phyloP scores from a whole-genome alignment of 2,797 vertebrate species.

The Babyrousa celebensis region DNA sequence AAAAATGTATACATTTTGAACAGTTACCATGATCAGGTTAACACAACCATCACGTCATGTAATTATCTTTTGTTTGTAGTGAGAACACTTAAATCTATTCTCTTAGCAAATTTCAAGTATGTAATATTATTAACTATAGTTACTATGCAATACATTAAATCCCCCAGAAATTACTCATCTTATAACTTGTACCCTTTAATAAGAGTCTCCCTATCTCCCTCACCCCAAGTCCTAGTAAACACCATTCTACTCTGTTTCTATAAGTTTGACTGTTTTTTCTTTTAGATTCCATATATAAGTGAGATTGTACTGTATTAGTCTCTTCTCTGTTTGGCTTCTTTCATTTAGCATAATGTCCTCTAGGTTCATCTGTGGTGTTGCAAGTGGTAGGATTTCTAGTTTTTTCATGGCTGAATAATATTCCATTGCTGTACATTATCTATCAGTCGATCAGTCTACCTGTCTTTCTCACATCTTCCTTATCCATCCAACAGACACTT shows the following conservation, averaged over 20 bases:
- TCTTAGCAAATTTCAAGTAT: background rate
- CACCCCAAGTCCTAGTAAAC: background rate
- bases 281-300: background rate
- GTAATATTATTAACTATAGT: background rate
- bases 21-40: background rate
- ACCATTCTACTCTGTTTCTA: slow-evolving; percentile 13
- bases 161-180: background rate
- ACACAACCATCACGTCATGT: background rate
- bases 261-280: background rate
- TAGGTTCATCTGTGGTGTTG: background rate
- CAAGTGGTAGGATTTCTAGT: background rate
- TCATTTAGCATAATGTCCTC: background rate
- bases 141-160: background rate
- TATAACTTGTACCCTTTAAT: background rate
- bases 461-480: background rate
- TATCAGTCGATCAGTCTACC: background rate
- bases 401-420: background rate
- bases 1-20: background rate
- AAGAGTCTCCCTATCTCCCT: background rate
- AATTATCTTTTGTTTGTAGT: background rate
- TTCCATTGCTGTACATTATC: background rate
- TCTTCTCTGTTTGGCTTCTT: background rate
- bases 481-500: background rate
- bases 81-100: background rate
- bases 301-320: background rate